Evolutionary conservation across 2,888 invertebrate species (phyloP), one percentile per base, ranked within the genome.

Genomic region (Chrysina gloriosa): DNA sequence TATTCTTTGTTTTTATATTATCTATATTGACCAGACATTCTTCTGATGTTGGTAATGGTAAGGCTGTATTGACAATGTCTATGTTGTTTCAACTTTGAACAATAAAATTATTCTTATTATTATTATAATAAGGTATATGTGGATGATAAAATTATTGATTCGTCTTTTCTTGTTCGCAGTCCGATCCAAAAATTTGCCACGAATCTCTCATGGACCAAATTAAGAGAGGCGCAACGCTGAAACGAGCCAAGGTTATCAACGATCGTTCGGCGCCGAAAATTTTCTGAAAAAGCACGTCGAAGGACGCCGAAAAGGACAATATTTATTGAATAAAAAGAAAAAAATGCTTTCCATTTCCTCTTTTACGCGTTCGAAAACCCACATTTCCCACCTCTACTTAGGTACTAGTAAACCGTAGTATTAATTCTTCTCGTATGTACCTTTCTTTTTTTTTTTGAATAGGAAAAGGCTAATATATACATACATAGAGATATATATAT

Each of bases 191-290:
- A 68, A 84, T 89, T 29, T 92, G 92, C 76, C 92, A 93, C 83
- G 95, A 94, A 73, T 95, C 95, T 0, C 85, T 96, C n/a, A 94
- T 96, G 95, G 96, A 96, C 85, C 96, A 96, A 81, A 96, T 96
- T 70, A 92, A 94, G 77, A 88, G 92, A 71, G 96, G 96, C 67
- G 95, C 95, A 14, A 90, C 91, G 36, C 82, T 96, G 66, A 90
- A 91, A 68, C 90, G 93, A 77, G 93, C 95, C 72, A 89, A 89
- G 73, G 86, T 89, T 9, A 89, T 90, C 77, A 92, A 92, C 84
- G 95, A 95, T 83, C 87, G 95, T 72, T 95, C 95, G 56, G 95
- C 95, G 70, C 95, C 95, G 25, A 93, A 93, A 84, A 94, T 94
- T 19, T 69, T 48, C 42, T 69, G 61, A 68, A 7, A 27, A 34